Conservation (phyloP, 2,888 invertebrate genomes). For the Eupithecia inturbata region DNA sequence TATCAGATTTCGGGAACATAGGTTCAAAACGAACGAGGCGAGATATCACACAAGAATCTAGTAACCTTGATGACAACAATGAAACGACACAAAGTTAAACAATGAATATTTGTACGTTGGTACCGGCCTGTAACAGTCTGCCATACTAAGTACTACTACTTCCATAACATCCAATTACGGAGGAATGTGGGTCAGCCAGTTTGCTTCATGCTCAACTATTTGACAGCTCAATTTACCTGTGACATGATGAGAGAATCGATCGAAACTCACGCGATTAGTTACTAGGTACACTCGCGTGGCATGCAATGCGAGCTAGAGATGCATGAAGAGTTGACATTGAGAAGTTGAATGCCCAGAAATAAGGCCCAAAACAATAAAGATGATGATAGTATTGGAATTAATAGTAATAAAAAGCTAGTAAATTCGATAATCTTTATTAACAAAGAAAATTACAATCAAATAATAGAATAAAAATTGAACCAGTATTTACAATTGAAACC, state of each 20-base stretch:
- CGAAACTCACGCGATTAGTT: constrained; percentile 33
- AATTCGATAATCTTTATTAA: too few relatives aligned
- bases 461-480: too few relatives aligned
- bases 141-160: constrained; percentile 22
- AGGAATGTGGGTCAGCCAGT: constrained; percentile 50
- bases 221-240: constrained; percentile 46
- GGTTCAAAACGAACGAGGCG: not conserved
- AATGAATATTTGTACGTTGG: constrained; percentile 32
- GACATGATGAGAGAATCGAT: constrained; percentile 36
- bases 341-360: constrained; percentile 7
- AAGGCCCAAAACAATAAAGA: not conserved
- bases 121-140: constrained; percentile 38
- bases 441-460: too few relatives aligned
- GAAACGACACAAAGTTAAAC: constrained; percentile 34
- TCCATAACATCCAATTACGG: constrained; percentile 43
- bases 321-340: not conserved
- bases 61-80: constrained; percentile 40
- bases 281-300: too few relatives aligned
- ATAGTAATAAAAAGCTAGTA: not conserved
- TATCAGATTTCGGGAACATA: not conserved
- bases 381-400: not conserved
- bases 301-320: not conserved
- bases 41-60: constrained; percentile 2
- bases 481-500: too few relatives aligned
- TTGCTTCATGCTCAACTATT: constrained; percentile 44